Percentiles rank a stretch among this genome's conserved stretches.
Evolutionary conservation across 2,113 vertebrate species (phyloP).

Genomic region (Bubo scandiacus): DNA sequence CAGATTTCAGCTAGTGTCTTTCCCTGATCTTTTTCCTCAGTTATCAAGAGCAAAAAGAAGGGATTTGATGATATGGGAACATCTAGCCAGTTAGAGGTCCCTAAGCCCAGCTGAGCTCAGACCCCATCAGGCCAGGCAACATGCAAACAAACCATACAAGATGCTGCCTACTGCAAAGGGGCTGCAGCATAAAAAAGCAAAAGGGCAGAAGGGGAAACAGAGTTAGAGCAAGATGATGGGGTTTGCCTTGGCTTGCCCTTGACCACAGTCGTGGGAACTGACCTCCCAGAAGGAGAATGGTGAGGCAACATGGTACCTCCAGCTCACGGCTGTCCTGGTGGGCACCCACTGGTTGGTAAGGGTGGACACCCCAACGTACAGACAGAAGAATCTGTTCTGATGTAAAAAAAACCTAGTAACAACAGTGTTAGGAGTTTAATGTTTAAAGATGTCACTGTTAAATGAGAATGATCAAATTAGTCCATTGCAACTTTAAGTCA

Average conservation of each 20-base stretch:
- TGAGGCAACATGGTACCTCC: background rate
- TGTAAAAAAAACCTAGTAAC: background rate
- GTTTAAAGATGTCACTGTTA: background rate
- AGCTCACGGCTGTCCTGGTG: background rate
- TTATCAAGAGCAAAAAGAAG: background rate
- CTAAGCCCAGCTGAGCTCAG: background rate
- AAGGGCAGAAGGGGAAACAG: background rate
- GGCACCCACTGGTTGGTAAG: background rate
- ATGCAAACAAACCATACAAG: background rate
- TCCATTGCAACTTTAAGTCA: background rate
- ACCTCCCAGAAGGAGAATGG: background rate
- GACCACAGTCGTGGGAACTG: background rate
- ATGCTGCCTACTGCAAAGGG: background rate
- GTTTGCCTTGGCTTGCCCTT: background rate
- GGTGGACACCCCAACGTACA: rapidly evolving
- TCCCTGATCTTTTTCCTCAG: background rate
- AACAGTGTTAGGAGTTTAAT: background rate
- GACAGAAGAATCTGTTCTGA: background rate
- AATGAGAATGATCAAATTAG: background rate
- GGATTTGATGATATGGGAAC: background rate
- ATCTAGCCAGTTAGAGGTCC: background rate
- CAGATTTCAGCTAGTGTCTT: background rate
- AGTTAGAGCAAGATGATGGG: background rate
- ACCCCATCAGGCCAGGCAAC: background rate
- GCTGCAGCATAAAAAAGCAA: background rate